Base-by-base conservation (phyloP, 2,888 invertebrate genomes). In the Cremastinae sp. region DNA sequence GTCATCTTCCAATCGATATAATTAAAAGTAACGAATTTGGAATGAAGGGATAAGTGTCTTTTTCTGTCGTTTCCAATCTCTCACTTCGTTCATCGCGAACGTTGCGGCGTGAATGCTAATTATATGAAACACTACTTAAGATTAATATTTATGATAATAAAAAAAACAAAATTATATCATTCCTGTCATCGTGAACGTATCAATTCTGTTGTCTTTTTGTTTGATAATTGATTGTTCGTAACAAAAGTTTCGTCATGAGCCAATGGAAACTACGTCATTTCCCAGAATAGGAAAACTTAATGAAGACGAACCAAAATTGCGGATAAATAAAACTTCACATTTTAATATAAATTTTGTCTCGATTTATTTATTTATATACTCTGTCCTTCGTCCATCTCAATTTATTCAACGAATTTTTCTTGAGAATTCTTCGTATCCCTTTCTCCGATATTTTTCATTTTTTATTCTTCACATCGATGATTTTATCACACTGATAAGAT, bases 251-350 rank as follows among this genome's bases (percentile, higher is more conserved):
- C 34, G n/a, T 45, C n/a, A 7, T 51, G 12, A 45, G 51, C 45
- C n/a, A 77, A 20, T 77, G 74, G 75, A 65, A 74, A 74, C 75
- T 79, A 75, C 79, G 80, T 84, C 82, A 81, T 83, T 85, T 83
- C 81, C 81, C 82, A 85, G 82, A 62, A 65, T 82, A 82, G 80
- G 80, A 59, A 65, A 77, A 78, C 34, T 34, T 80, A 83, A 79
- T 49, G 74, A 78, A 79, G 80, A 74, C 81, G 77, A 83, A 81
- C 80, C 78, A 80, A 74, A 79, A 71, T 28, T 79, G 80, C 78
- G 69, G 61, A 85, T 84, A 69, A 80, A 81, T 80, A 80, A 81
- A 81, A 78, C 71, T 85, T 86, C 84, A 84, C 85, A 85, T 85
- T 86, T 86, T 86, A 85, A 85, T 85, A 85, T 81, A 85, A 80